phyloP scores from a whole-genome alignment of 2,113 vertebrate genomes.

The Neotragus pygmaeus region DNA sequence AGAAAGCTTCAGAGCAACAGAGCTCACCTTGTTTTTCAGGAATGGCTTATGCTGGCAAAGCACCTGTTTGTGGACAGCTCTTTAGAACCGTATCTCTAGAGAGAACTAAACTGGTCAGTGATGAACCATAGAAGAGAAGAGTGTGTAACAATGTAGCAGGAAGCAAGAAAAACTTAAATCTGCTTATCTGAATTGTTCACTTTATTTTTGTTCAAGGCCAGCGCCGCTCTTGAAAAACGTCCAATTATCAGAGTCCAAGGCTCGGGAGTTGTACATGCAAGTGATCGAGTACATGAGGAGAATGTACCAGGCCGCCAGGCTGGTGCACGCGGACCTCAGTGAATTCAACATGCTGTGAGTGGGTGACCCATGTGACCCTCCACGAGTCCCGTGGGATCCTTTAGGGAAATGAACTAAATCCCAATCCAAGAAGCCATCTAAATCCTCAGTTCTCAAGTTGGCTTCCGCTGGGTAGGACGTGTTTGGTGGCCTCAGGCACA shows the following conservation, averaged over 20 bases:
- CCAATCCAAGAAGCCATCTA: neutral
- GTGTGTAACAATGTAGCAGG: accelerated
- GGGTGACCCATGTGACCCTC: neutral
- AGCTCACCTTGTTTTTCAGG: neutral
- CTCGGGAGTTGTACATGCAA: constrained; percentile 91
- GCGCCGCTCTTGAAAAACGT: constrained; percentile 95
- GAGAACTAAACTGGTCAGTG: neutral
- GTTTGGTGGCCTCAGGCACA: neutral
- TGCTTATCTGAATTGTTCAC: neutral
- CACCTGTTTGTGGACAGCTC: neutral
- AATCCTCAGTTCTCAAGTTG: neutral
- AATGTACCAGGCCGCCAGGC: constrained; percentile 94
- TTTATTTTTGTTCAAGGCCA: constrained; percentile 81
- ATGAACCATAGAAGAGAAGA: neutral
- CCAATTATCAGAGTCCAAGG: constrained; percentile 89
- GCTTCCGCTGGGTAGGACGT: neutral
- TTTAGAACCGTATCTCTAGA: neutral
- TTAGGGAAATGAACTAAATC: neutral
- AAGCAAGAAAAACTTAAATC: neutral
- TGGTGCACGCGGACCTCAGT: constrained; percentile 97
- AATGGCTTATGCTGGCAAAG: neutral
- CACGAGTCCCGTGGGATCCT: neutral
- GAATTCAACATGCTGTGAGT: constrained; percentile 98
- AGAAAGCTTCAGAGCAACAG: neutral
- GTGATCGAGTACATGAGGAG: constrained; percentile 93